Evolutionary conservation across 2,888 invertebrate genomes (phyloP).

Genomic region (Gastracanthus pulcherrimus): DNA sequence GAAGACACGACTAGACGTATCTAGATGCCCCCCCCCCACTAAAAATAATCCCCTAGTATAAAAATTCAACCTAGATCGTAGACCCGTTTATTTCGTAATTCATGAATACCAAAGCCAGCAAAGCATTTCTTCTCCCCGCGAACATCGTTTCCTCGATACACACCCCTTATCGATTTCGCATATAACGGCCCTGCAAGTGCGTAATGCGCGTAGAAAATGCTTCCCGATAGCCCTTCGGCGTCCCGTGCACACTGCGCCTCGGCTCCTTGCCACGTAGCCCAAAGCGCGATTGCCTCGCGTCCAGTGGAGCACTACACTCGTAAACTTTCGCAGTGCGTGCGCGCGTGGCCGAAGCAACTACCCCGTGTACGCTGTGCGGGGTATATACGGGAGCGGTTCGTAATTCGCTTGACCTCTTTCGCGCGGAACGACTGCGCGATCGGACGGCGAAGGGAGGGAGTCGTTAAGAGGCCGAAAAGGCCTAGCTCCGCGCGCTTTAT

Average conservation of each 20-base stretch:
- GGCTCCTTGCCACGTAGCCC: background rate
- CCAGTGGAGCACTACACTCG: background rate
- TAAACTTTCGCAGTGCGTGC: background rate
- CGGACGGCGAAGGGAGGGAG: background rate
- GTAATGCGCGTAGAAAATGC: background rate
- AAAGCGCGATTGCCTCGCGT: background rate
- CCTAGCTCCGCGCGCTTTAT: background rate
- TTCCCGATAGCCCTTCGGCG: no score
- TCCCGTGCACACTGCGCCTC: background rate
- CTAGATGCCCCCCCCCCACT: no score
- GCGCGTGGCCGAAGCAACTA: background rate
- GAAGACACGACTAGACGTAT: no score
- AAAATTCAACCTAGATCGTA: no score
- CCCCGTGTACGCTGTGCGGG: no score
- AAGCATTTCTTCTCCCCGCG: background rate
- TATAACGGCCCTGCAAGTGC: background rate
- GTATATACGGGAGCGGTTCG: background rate
- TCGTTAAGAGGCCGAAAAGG: background rate
- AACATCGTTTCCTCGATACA: background rate
- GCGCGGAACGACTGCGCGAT: background rate
- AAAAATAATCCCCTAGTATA: no score
- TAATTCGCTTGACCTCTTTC: conserved; percentile 22
- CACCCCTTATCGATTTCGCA: background rate
- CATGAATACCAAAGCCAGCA: no score
- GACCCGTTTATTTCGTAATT: no score